Evolutionary conservation across 1,140 invertebrate genomes (phyloP).

Genomic region (Temnothorax curvispinosus): DNA sequence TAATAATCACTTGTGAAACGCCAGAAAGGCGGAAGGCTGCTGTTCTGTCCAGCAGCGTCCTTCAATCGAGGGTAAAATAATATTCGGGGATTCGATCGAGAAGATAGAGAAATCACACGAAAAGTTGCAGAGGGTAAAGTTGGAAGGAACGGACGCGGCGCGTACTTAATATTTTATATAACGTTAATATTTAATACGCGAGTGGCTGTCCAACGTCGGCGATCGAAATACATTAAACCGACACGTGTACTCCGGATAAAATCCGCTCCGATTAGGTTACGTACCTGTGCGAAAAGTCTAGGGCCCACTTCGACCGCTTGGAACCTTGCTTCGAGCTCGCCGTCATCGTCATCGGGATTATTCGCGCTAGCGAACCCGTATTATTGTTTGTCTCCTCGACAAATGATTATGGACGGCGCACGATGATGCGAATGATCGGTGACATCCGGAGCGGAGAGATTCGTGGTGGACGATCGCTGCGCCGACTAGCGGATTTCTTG

Average conservation of each 20-base stretch:
- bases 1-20: not conserved
- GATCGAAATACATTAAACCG: not conserved
- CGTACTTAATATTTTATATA: conserved; percentile 5
- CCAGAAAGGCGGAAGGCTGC: not conserved
- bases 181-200: not conserved
- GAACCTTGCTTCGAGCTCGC: conserved; percentile 76
- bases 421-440: conserved; percentile 14
- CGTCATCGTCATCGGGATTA: conserved; percentile 55
- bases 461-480: not conserved
- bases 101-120: not conserved
- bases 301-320: conserved; percentile 85
- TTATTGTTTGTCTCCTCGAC: not conserved
- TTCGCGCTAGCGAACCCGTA: not conserved
- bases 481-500: not conserved
- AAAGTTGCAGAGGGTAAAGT: not conserved
- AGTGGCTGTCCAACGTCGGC: not conserved
- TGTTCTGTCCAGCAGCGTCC: conserved; percentile 3
- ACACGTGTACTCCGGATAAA: not conserved
- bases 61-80: not conserved
- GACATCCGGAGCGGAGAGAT: not conserved
- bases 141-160: not conserved
- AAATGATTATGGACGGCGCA: not conserved
- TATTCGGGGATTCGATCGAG: too few species aligned
- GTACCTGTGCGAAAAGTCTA: conserved; percentile 85
- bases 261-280: conserved; percentile 52